phyloP scores from a whole-genome alignment of 2,113 vertebrate species.

The Phyllostomus discolor region DNA sequence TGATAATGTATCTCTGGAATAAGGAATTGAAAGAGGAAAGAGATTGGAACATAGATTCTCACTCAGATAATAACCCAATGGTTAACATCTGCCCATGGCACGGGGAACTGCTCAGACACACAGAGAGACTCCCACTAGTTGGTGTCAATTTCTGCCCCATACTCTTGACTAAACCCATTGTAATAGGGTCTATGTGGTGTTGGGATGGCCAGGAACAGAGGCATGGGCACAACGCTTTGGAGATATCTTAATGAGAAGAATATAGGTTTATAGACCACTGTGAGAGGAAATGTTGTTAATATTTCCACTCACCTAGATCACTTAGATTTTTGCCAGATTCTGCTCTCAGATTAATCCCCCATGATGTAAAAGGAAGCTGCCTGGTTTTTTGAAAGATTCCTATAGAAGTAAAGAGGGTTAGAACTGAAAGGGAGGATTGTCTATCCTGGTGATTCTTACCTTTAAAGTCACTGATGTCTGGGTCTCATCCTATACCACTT shows the following conservation, averaged over 20 bases:
- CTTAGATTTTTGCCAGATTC: not conserved
- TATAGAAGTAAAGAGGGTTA: not conserved
- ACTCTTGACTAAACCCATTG: not conserved
- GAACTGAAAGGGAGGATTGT: not conserved
- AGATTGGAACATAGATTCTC: not conserved
- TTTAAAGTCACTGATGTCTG: not conserved
- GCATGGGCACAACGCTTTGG: not conserved
- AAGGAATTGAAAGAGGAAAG: not conserved
- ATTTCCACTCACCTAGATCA: not conserved
- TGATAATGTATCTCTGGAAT: not conserved
- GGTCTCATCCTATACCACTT: not conserved
- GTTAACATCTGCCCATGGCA: not conserved
- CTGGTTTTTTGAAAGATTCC: not conserved
- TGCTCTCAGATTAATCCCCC: not conserved
- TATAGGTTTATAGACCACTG: not conserved
- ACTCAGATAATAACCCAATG: not conserved
- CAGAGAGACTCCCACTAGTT: not conserved
- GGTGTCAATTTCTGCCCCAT: not conserved
- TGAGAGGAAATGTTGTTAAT: not conserved
- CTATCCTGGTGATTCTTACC: not conserved
- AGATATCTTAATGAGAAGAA: not conserved
- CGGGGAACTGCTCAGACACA: not conserved
- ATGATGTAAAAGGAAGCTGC: not conserved
- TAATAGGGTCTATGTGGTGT: not conserved
- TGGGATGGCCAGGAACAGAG: not conserved